phyloP scores from a whole-genome alignment of 2,888 invertebrate genomes.

The Epistrophe eligans region DNA sequence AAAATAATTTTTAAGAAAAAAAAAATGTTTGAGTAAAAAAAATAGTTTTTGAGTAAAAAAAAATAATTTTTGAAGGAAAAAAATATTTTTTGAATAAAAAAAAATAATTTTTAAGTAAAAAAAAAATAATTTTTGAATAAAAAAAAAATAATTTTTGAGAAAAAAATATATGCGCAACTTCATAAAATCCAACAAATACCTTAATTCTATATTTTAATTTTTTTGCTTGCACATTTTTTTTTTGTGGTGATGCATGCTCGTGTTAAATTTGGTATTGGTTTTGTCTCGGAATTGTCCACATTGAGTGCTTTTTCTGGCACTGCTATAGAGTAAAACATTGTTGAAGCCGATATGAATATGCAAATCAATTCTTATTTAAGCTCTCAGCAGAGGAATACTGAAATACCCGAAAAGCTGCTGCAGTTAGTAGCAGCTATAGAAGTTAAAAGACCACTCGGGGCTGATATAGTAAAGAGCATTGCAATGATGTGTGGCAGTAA shows the following conservation, averaged over 20 bases:
- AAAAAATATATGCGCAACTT: not conserved
- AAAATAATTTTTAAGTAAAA: too few relatives aligned
- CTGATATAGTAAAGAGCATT: too few relatives aligned
- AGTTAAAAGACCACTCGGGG: not conserved
- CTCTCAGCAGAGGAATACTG: not conserved
- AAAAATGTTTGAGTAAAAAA: too few relatives aligned
- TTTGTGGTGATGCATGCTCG: not conserved
- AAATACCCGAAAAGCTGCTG: not conserved
- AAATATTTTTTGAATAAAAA: too few relatives aligned
- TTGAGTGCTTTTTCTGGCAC: conserved; percentile 20
- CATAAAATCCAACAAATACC: not conserved
- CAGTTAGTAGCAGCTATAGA: not conserved
- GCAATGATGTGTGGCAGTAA: conserved; percentile 23
- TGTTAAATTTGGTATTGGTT: conserved; percentile 3
- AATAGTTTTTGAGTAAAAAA: too few relatives aligned
- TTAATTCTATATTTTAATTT: not conserved
- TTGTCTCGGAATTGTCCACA: conserved; percentile 31
- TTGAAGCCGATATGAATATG: conserved; percentile 52
- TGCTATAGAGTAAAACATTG: not conserved
- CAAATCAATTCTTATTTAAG: conserved; percentile 60
- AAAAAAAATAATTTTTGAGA: too few relatives aligned
- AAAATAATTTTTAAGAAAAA: too few relatives aligned
- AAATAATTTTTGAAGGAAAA: too few relatives aligned
- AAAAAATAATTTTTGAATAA: too few relatives aligned
- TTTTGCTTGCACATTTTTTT: not conserved